Base-by-base conservation (phyloP, 1,140 invertebrate genomes). In the Drosophila pachea region DNA sequence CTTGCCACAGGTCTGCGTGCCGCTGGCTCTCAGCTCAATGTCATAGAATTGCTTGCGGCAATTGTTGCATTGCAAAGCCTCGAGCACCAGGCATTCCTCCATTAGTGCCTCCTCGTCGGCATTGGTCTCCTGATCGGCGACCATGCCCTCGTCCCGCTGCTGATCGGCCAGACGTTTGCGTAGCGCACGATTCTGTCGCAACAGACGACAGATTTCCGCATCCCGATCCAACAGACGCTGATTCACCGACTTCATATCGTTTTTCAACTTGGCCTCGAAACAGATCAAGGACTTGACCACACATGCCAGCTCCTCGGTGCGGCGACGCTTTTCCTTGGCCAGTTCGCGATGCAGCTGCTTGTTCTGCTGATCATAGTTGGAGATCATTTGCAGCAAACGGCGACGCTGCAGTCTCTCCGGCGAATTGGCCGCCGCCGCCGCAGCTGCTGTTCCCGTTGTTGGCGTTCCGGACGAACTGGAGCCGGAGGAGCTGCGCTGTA, bases 181-280 rank as follows among this genome's bases (percentile, higher is more conserved):
- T n/a, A 89, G 56, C 2, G 78, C 70, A 52, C 73, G 73, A 63
- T 88, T 88, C 32, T 82, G 76, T 4, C 77, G 70, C 36, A 83
- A 38, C 29, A 89, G 71, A 4, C 88, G 78, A 50, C 91, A 90
- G 14, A 94, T 94, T 32, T 94, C 91, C 22, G 90, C 90, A 81
- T 94, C 93, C 72, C 93, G 93, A 63, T 94, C 93, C 40, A 90
- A 90, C 3, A 94, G 87, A 56, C 93, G 90, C 63, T 92, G 91
- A 38, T 92, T 91, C 32, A 94, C 94, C 14, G 90, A 91, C 76
- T 93, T 93, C 86, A 94, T 94, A 79, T 94, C 94, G 58, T 92
- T 91, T 58, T 92, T 91, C 2, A 94, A 78, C 33, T 93, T 90
- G 0, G 93, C 91, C 75, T 94, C 93, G 14, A 94, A 91, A 11